Conservation (phyloP, 1,140 invertebrate genomes). For the Microplitis demolitor region DNA sequence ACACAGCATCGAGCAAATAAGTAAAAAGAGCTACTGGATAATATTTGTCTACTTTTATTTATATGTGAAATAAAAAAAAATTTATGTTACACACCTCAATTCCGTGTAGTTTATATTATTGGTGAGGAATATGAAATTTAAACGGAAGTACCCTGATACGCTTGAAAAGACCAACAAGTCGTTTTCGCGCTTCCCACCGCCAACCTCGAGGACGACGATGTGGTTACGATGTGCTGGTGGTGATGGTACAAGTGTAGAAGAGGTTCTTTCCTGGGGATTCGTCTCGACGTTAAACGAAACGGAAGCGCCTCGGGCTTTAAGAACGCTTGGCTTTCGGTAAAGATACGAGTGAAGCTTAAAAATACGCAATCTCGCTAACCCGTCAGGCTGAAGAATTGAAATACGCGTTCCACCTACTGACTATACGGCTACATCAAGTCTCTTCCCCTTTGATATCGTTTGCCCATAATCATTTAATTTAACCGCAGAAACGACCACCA, state of each 20-base stretch:
- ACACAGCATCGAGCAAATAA: no score
- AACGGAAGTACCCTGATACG: neutral
- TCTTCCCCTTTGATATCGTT: conserved; percentile 61
- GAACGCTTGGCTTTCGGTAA: conserved; percentile 22
- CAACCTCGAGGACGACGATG: neutral
- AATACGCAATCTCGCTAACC: conserved; percentile 62
- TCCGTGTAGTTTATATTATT: neutral
- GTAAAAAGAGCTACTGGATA: no score
- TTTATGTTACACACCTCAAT: no score
- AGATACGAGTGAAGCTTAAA: conserved; percentile 54
- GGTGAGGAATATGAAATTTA: neutral
- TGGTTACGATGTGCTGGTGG: neutral
- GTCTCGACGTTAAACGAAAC: conserved; percentile 59
- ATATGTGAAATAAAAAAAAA: neutral
- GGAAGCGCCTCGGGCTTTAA: conserved; percentile 41
- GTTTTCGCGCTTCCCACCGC: conserved; percentile 3
- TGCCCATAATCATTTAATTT: conserved; percentile 65
- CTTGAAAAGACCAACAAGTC: conserved; percentile 1
- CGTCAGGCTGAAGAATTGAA: conserved; percentile 64
- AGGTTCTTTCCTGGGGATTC: conserved; percentile 33
- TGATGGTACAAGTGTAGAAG: no score
- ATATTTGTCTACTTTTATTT: neutral
- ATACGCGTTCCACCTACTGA: conserved; percentile 44
- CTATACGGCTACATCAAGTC: conserved; percentile 14
- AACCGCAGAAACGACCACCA: conserved; percentile 31